Conservation (phyloP, 2,113 vertebrate species). For the Carollia perspicillata region DNA sequence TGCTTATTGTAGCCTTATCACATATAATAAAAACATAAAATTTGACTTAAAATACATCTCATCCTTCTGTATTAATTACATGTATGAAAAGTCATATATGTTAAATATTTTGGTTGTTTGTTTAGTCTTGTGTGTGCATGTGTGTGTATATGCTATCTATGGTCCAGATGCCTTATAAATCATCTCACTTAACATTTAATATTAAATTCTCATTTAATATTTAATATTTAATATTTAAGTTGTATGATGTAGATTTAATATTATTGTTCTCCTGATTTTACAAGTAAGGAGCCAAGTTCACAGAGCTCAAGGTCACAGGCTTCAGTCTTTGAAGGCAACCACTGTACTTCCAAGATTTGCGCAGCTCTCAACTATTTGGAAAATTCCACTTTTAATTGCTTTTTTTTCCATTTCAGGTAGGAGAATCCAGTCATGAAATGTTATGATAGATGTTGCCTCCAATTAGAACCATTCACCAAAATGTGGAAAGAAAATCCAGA, state of each 20-base stretch:
- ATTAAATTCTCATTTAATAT: background rate
- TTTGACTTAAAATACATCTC: background rate
- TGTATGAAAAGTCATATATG: background rate
- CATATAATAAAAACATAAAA: background rate
- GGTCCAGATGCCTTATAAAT: background rate
- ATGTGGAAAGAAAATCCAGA: background rate
- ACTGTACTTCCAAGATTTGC: background rate
- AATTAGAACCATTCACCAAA: conserved; percentile 31
- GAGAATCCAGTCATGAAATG: background rate
- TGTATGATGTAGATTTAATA: background rate
- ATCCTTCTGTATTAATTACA: background rate
- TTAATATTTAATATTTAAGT: background rate
- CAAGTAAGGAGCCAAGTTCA: background rate
- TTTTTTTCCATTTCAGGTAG: background rate
- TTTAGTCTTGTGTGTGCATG: background rate
- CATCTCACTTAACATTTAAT: background rate
- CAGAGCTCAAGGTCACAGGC: background rate
- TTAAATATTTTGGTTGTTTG: background rate
- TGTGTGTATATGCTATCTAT: background rate
- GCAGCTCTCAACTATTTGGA: background rate
- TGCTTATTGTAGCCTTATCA: background rate
- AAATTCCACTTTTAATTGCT: conserved; percentile 16
- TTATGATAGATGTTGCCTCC: background rate
- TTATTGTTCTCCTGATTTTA: background rate
- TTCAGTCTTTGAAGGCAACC: background rate